Evolutionary conservation across 2,797 vertebrate species (phyloP).

Genomic region (Ctenopoma kingsleyae): DNA sequence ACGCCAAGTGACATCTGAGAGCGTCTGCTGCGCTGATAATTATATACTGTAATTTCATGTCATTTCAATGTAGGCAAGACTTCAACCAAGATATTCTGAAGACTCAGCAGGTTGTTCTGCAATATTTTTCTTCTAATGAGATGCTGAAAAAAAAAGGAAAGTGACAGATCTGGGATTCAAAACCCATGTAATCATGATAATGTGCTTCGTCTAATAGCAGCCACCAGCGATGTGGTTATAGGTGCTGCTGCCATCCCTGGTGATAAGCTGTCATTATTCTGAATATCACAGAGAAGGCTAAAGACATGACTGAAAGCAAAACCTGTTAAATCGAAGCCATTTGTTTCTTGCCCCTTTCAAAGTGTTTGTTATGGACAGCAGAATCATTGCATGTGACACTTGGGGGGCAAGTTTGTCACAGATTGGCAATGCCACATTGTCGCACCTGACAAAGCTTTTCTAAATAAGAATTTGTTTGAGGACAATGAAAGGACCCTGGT

Average conservation of each 20-base stretch:
- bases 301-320: slow-evolving; percentile 35
- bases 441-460: slow-evolving; percentile 84
- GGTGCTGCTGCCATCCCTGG: slow-evolving; percentile 33
- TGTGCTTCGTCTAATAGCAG: slow-evolving; percentile 30
- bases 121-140: slow-evolving; percentile 38
- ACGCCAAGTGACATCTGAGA: slow-evolving; percentile 52
- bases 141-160: slow-evolving; percentile 40
- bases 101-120: slow-evolving; percentile 44
- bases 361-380: slow-evolving; percentile 67
- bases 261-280: slow-evolving; percentile 51
- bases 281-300: slow-evolving; percentile 46
- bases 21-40: slow-evolving; percentile 63
- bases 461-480: slow-evolving; percentile 86
- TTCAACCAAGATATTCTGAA: slow-evolving; percentile 40
- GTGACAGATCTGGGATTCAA: slow-evolving; percentile 38
- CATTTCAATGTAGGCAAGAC: slow-evolving; percentile 52
- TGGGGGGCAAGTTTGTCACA: slow-evolving; percentile 52
- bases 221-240: slow-evolving; percentile 18
- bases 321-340: slow-evolving; percentile 45
- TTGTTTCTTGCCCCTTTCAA: slow-evolving; percentile 68
- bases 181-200: slow-evolving; percentile 43
- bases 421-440: slow-evolving; percentile 63
- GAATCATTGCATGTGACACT: slow-evolving; percentile 63
- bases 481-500: slow-evolving; percentile 83
- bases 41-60: slow-evolving; percentile 63